Conservation (phyloP, 2,888 invertebrate species). For the Oligia strigilis region DNA sequence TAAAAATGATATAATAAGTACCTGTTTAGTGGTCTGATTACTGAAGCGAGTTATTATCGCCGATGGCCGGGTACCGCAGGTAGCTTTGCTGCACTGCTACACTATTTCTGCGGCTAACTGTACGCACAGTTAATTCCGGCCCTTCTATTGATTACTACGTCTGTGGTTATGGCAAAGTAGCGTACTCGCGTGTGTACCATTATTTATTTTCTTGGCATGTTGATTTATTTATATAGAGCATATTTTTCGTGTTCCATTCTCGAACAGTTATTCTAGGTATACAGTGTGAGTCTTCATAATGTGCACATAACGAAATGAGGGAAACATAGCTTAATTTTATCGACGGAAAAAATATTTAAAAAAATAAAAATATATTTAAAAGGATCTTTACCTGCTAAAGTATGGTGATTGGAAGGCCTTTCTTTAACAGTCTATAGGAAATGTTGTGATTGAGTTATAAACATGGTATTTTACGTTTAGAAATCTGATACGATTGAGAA, state of each 20-base stretch:
- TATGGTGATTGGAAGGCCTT: no score
- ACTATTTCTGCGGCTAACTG: constrained; percentile 54
- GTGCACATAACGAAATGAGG: no score
- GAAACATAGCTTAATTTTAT: no score
- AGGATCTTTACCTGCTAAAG: no score
- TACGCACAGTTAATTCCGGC: constrained; percentile 55
- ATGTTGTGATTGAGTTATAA: no score
- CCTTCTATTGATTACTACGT: constrained; percentile 64
- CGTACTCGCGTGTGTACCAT: constrained; percentile 60
- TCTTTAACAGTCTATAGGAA: no score
- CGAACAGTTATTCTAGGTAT: constrained; percentile 22
- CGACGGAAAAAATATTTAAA: no score
- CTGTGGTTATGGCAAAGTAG: constrained; percentile 50
- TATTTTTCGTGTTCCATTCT: constrained; percentile 55
- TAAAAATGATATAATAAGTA: constrained; percentile 53
- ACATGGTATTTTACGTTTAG: no score
- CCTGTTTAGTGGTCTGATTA: constrained; percentile 50
- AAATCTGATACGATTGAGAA: no score
- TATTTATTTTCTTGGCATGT: constrained; percentile 63
- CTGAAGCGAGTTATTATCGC: constrained; percentile 48
- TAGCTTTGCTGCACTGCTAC: constrained; percentile 41
- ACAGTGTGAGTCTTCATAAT: no score
- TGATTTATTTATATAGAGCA: constrained; percentile 60
- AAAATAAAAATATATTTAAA: no score
- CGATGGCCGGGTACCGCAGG: constrained; percentile 34